A percentile compares a stretch with the other conserved stretches of the same genome.
These are phyloP conservation scores for Gambusia yucatana DNA, from an alignment of 2,797 vertebrate species.

Conservation along the genomic window DNA sequence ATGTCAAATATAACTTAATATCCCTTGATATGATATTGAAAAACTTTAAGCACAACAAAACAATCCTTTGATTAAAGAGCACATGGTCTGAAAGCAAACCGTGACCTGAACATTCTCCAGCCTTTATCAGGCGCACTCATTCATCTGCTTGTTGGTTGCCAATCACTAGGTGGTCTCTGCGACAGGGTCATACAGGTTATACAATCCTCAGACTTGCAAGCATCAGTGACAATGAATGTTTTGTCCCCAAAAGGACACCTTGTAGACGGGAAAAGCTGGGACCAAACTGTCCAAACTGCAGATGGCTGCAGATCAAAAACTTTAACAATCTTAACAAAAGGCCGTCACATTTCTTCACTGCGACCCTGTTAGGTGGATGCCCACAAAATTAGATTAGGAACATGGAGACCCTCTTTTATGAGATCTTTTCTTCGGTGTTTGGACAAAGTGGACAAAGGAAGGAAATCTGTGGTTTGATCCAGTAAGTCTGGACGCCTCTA, in stretches of 20 bases:
- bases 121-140: background rate
- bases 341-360: background rate
- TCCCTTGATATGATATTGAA: background rate
- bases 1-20: background rate
- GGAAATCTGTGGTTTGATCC: conserved; percentile 3
- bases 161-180: background rate
- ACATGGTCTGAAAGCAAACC: background rate
- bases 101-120: background rate
- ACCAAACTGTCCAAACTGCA: conserved; percentile 7
- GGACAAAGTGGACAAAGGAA: conserved; percentile 1
- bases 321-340: background rate
- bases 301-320: conserved; percentile 13
- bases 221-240: conserved; percentile 5
- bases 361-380: background rate
- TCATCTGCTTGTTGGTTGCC: background rate
- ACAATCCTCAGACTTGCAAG: conserved; percentile 1
- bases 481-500: background rate
- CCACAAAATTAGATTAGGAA: conserved; percentile 10
- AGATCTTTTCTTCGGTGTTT: background rate
- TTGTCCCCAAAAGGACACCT: conserved; percentile 1
- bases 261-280: conserved; percentile 5
- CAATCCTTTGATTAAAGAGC: background rate
- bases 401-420: conserved; percentile 2
- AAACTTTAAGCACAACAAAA: background rate
- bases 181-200: background rate